Evolutionary conservation across 2,113 vertebrate species (phyloP).

Genomic region (Rhagologus leucostigma): DNA sequence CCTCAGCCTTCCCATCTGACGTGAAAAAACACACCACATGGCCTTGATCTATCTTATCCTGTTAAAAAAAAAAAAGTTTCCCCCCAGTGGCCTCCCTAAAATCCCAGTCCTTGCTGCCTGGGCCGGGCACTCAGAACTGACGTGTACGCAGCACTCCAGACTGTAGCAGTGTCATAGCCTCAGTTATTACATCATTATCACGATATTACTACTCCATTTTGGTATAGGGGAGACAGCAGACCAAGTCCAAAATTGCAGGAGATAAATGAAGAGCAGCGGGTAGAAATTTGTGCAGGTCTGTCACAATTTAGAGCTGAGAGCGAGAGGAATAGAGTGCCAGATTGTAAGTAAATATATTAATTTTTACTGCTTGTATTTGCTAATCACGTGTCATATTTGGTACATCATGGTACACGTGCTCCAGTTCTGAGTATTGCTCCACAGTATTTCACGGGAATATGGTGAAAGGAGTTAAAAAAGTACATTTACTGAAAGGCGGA

Average conservation of each 20-base stretch:
- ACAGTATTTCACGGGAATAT: not conserved
- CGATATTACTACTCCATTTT: rapidly evolving
- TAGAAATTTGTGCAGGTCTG: not conserved
- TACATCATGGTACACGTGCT: rapidly evolving
- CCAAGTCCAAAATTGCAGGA: not conserved
- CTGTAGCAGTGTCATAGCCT: not conserved
- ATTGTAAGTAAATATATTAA: not conserved
- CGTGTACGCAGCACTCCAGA: rapidly evolving
- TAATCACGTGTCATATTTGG: rapidly evolving
- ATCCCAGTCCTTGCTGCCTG: not conserved
- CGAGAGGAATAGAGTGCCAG: not conserved
- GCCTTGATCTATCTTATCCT: not conserved
- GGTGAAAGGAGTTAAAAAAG: not conserved
- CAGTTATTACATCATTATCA: no score
- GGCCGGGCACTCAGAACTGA: no score
- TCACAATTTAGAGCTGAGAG: not conserved
- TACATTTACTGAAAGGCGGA: not conserved
- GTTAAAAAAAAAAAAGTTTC: not conserved
- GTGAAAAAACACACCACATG: rapidly evolving
- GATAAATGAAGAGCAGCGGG: not conserved
- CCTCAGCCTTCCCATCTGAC: not conserved
- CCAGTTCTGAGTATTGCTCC: not conserved
- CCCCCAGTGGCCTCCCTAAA: not conserved
- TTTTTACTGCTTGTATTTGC: not conserved
- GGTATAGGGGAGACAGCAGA: not conserved